Evolutionary conservation across 2,797 vertebrate species (phyloP).

Genomic region (Sebastes hopkinsi): DNA sequence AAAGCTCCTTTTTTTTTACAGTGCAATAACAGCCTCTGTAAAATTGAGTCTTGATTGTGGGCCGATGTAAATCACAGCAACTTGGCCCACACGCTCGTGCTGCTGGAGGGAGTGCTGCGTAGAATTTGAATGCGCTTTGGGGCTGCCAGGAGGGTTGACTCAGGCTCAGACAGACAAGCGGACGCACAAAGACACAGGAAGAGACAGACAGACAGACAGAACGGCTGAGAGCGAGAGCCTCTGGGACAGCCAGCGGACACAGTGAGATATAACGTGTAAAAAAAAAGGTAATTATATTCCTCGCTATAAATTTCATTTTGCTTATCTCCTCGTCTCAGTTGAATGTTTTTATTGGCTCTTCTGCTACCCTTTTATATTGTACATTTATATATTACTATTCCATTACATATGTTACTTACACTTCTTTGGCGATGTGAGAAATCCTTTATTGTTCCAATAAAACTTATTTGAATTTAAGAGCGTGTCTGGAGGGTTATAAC

Average conservation of each 20-base stretch:
- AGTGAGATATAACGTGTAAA: conserved; percentile 2
- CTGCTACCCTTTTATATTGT: conserved; percentile 20
- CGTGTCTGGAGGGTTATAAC: conserved; percentile 48
- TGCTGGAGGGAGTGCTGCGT: conserved; percentile 48
- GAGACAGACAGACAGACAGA: conserved; percentile 19
- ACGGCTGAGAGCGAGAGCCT: conserved; percentile 7
- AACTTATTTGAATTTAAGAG: conserved; percentile 44
- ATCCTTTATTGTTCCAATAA: conserved; percentile 47
- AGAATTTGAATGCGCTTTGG: conserved; percentile 70
- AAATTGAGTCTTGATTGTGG: conserved; percentile 72
- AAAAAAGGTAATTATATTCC: conserved; percentile 17
- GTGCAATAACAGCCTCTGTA: conserved; percentile 67
- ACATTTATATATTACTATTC: conserved; percentile 35
- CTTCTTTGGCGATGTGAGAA: conserved; percentile 39
- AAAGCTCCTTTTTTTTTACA: conserved; percentile 64
- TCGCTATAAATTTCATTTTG: conserved; percentile 19
- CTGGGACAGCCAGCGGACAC: conserved; percentile 13
- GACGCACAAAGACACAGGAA: conserved; percentile 39
- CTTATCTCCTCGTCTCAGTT: conserved; percentile 18
- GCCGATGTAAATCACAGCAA: conserved; percentile 68
- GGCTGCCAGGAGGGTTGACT: conserved; percentile 47
- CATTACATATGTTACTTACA: conserved; percentile 34
- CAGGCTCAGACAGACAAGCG: conserved; percentile 42
- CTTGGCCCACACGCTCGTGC: conserved; percentile 48
- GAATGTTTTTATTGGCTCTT: conserved; percentile 31